Conservation (phyloP, 2,888 invertebrate genomes). For the Nephrotoma appendiculata region DNA sequence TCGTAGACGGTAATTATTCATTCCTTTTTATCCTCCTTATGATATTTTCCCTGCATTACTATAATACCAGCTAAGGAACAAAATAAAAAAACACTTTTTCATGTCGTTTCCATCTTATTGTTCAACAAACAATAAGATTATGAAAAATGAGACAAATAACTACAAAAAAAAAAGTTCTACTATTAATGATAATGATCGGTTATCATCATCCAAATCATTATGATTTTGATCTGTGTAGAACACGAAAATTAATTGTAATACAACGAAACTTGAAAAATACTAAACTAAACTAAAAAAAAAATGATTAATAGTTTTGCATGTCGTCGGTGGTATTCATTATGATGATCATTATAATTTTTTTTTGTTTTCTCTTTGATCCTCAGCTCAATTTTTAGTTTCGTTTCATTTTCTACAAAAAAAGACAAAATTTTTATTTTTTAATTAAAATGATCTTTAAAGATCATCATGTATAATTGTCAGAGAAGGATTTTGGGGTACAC, state of each 20-base stretch:
- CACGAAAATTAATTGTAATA: not conserved
- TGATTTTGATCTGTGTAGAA: not conserved
- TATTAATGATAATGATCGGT: not conserved
- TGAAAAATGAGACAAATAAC: not conserved
- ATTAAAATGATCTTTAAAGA: not conserved
- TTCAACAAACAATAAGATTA: not conserved
- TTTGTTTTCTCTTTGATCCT: not conserved
- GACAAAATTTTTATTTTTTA: not conserved
- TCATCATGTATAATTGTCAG: not conserved
- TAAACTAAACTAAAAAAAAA: not conserved
- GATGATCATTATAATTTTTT: not conserved
- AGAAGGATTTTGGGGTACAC: not conserved
- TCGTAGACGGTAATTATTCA: not conserved
- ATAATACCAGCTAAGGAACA: not conserved
- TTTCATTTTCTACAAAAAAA: not conserved
- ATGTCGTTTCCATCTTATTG: not conserved
- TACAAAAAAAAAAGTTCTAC: not conserved
- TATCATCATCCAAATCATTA: not conserved
- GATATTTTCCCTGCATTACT: not conserved
- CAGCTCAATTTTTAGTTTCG: not conserved
- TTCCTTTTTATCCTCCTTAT: not conserved
- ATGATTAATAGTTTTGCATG: not conserved
- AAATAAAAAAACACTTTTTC: not conserved
- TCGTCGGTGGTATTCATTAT: not conserved
- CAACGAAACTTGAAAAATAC: not conserved